These are phyloP conservation scores for Osmerus mordax DNA, from an alignment of 2,113 vertebrate species.

Conservation along the genomic window DNA sequence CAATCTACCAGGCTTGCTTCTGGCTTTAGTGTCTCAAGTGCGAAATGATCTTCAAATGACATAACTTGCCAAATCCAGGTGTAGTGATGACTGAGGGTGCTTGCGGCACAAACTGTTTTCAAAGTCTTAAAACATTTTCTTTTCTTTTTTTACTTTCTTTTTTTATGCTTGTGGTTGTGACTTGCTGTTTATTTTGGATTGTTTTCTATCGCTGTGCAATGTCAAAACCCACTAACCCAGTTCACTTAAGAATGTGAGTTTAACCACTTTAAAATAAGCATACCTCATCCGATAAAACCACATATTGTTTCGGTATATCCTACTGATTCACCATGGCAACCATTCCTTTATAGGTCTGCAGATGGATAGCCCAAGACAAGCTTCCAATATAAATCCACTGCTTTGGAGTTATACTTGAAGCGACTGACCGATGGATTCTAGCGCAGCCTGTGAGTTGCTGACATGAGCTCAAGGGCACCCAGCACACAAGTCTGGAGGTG, in stretches of 20 bases:
- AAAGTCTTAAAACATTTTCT: background rate
- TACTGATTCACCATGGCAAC: constrained; percentile 21
- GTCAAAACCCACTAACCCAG: no score
- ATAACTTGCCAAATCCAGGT: constrained; percentile 24
- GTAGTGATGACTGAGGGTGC: constrained; percentile 18
- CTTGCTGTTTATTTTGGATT: background rate
- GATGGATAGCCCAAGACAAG: constrained; percentile 77
- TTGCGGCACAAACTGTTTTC: constrained; percentile 15
- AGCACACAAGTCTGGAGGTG: constrained; percentile 70
- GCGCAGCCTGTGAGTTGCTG: constrained; percentile 69
- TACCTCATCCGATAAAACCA: no score
- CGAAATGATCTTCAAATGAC: constrained; percentile 19
- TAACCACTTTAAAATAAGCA: no score
- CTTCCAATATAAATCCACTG: constrained; percentile 71
- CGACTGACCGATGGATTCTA: constrained; percentile 64
- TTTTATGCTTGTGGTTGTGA: background rate
- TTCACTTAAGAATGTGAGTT: no score
- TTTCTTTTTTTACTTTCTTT: constrained; percentile 18
- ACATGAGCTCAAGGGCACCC: constrained; percentile 79
- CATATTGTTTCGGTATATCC: background rate
- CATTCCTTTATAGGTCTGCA: constrained; percentile 76
- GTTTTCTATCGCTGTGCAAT: no score
- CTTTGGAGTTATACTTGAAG: constrained; percentile 74
- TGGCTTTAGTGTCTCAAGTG: constrained; percentile 2
- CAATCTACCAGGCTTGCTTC: background rate